Evolutionary conservation across 2,797 vertebrate genomes (phyloP).

Genomic region (Lepilemur ruficaudatus): DNA sequence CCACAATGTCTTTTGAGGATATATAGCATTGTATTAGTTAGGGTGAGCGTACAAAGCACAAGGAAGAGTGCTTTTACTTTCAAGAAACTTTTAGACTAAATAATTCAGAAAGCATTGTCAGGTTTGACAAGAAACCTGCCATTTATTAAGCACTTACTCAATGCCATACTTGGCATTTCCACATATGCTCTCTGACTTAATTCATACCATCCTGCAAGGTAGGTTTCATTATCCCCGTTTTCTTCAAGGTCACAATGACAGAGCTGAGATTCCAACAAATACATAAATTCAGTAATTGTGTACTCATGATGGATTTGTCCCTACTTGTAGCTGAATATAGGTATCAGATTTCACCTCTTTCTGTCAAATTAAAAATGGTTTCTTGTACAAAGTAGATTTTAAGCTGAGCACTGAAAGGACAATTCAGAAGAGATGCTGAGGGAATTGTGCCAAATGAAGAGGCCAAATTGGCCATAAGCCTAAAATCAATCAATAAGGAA

Average conservation of each 20-base stretch:
- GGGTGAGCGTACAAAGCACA: background rate
- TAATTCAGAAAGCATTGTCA: constrained; percentile 39
- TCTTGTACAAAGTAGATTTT: constrained; percentile 55
- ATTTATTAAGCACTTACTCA: constrained; percentile 13
- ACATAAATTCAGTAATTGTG: background rate
- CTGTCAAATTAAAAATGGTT: constrained; percentile 57
- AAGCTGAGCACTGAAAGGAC: constrained; percentile 64
- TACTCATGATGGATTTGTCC: background rate
- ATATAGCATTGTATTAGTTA: background rate
- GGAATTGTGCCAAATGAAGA: constrained; percentile 55
- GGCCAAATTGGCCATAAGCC: constrained; percentile 65
- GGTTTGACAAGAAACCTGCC: constrained; percentile 23
- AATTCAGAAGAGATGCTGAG: constrained; percentile 63
- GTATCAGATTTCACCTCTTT: constrained; percentile 27
- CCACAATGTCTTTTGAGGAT: background rate
- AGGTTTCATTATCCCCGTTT: background rate
- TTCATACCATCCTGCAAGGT: background rate
- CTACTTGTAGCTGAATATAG: background rate
- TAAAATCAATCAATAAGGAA: constrained; percentile 72
- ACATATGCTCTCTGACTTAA: background rate
- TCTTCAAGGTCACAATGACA: constrained; percentile 28
- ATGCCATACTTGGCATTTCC: background rate
- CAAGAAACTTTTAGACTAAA: constrained; percentile 39
- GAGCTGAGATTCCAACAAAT: constrained; percentile 29
- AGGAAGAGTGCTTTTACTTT: constrained; percentile 44